These are phyloP conservation scores for Micronycteris hirsuta DNA, from an alignment of 2,113 vertebrate species.

Conservation along the genomic window DNA sequence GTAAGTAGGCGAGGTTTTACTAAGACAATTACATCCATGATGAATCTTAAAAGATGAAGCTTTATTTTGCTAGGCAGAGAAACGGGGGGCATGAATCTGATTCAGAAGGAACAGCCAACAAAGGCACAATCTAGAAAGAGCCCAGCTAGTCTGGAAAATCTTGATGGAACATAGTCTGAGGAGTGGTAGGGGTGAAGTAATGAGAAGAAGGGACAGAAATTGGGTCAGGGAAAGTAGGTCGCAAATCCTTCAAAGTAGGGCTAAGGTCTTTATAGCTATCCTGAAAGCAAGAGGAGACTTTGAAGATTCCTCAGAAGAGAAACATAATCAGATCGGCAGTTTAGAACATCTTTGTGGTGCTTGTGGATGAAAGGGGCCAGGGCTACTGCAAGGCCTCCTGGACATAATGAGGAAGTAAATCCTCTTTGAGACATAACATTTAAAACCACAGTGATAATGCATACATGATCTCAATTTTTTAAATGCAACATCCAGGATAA, in stretches of 20 bases:
- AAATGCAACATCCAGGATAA: background rate
- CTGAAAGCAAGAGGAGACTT: background rate
- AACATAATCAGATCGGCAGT: background rate
- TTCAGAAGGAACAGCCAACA: background rate
- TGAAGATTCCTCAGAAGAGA: background rate
- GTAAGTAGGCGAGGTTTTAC: background rate
- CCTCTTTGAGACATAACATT: background rate
- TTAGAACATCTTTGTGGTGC: background rate
- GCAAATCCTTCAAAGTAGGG: background rate
- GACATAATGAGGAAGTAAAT: background rate
- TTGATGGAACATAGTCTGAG: background rate
- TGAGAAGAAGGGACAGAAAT: background rate
- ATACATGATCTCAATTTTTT: background rate
- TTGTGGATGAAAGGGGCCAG: background rate
- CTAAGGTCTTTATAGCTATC: background rate
- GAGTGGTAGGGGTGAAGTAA: background rate
- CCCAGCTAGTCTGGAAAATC: background rate
- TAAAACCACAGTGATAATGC: background rate
- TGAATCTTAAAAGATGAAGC: background rate
- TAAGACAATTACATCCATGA: background rate
- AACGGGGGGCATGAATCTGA: background rate
- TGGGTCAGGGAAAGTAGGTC: background rate
- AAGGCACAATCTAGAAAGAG: background rate
- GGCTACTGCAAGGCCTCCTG: background rate
- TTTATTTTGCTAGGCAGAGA: background rate